Base-by-base conservation (phyloP, 2,888 invertebrate genomes). In the Tipula lateralis region DNA sequence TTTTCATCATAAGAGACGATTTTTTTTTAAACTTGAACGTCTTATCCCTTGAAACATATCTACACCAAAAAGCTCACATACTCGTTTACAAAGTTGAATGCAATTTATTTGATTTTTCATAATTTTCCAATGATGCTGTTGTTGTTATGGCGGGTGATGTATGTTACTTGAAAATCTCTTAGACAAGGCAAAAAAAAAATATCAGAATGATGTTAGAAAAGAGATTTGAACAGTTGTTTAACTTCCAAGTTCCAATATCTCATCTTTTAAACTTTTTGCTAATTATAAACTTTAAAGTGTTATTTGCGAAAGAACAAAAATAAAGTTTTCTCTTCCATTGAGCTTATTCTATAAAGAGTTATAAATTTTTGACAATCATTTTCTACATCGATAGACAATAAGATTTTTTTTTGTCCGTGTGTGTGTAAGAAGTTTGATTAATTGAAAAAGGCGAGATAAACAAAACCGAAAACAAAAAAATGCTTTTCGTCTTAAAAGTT, bases 51-150 rank as follows among this genome's bases (percentile, higher is more conserved):
- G n/a, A 6, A 66, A 24, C 13, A 66, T 24, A 66, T 9, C n/a
- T n/a, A 44, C 9, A 66, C 24, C n/a, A n/a, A 16, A 19, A 50
- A 16, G 66, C 24, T 66, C 66, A 50, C 19, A 66, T 66, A 12
- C 66, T 66, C 24, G 66, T 66, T 6, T 24, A 66, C 24, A 2
- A 66, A 66, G 66, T 66, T 66, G 66, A 66, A 66, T 66, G 66
- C 66, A 66, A 66, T 66, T 66, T 66, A 66, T 66, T 66, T 66
- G 66, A 66, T 66, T 66, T 66, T 66, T 66, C 66, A 66, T 66
- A 66, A 66, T 66, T 66, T 66, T 24, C 24, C 12, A 9, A n/a
- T n/a, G n/a, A n/a, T 7, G 2, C 12, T 66, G 9, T 9, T 66
- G 66, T 19, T 66, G 66, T 24, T 66, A n/a, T 24, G 19, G 66